phyloP scores from a whole-genome alignment of 2,113 vertebrate species.

The Neomonachus schauinslandi region DNA sequence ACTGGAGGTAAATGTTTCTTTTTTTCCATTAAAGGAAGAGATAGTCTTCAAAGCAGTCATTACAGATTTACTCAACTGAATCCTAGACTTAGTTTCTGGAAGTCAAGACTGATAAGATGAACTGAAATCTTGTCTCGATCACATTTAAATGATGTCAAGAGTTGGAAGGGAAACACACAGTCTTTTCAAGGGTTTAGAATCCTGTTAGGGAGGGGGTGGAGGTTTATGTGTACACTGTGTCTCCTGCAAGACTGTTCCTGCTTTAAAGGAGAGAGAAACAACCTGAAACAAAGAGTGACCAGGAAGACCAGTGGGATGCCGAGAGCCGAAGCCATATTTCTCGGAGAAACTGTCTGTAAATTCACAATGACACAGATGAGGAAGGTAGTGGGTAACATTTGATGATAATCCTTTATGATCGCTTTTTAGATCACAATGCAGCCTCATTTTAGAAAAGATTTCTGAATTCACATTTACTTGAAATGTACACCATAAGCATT shows the following conservation, averaged over 20 bases:
- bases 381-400: neutral
- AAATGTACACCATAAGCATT: neutral
- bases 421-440: neutral
- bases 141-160: neutral
- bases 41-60: neutral
- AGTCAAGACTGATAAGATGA: neutral
- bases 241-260: neutral
- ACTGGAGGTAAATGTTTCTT: neutral
- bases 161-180: neutral
- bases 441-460: constrained; percentile 20
- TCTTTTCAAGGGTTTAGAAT: neutral
- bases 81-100: neutral
- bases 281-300: neutral
- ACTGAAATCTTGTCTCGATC: neutral
- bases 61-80: neutral
- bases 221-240: neutral
- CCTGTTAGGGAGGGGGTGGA: rapidly evolving
- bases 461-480: constrained; percentile 31
- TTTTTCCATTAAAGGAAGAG: neutral
- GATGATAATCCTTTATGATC: neutral
- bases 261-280: neutral
- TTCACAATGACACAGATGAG: neutral
- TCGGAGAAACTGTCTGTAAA: neutral
- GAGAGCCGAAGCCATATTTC: neutral
- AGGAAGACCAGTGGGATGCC: neutral